Base-by-base conservation (phyloP, 2,888 invertebrate species). In the Melinopterus prodromus region DNA sequence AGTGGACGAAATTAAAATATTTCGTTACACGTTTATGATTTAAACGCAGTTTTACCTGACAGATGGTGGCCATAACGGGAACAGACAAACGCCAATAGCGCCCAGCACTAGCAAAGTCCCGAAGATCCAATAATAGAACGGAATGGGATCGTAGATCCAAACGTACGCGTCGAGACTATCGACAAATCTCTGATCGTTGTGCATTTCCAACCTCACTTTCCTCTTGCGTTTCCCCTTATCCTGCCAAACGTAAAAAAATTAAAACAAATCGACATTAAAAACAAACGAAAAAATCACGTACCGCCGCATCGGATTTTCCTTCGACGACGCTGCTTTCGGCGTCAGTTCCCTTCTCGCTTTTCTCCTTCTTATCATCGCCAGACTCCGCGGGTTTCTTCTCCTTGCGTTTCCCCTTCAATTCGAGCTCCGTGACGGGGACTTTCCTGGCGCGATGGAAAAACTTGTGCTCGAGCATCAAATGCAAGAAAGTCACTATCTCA, bases 41-140 rank as follows among this genome's bases (percentile, higher is more conserved):
- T 35, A 6, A n/a, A n/a, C n/a, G n/a, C n/a, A n/a, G 12, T 53
- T 82, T 88, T 89, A 95, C 92, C 95, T 93, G 85, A 99, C 95
- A 84, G 96, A 94, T 78, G 96, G 95, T 0, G 99, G 99, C 99
- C 99, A 99, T 79, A 99, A 91, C n/a, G 99, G 99, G 91, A 99
- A 99, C 88, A 99, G 92, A 90, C 99, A 99, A 70, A 99, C 94
- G 14, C 95, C 96, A 85, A 99, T 97, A 38, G 98, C 97, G 26
- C 97, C 99, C 79, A 99, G 90, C 38, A 99, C 97, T 82, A 96
- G 91, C 5, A 96, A 90, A 7, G 95, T 93, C n/a, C 99, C 99
- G 86, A 97, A 95, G 83, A 98, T 92, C 96, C 98, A 98, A 90
- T 97, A 97, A 90, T 97, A 95, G 88, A 96, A 93, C 70, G 98